Conservation (phyloP, 2,113 vertebrate species). For the Gnathonemus echidnorhynchus region DNA sequence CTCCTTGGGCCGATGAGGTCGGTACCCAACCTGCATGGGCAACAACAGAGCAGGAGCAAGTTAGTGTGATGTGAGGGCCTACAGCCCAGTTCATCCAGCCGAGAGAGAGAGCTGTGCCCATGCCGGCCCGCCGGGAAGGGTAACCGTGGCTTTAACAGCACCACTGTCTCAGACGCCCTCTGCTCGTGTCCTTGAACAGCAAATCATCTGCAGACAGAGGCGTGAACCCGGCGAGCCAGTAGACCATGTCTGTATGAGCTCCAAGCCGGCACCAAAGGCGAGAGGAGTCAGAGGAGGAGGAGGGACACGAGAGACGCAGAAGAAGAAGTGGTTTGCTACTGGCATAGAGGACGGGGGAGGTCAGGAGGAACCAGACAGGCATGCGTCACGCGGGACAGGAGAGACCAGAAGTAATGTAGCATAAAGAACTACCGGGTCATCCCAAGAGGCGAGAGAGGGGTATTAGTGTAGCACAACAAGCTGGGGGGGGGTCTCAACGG, state of each 20-base stretch:
- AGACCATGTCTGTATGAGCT: not conserved
- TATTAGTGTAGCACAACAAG: not conserved
- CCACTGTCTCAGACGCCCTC: not conserved
- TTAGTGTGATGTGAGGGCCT: not conserved
- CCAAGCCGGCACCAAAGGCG: not conserved
- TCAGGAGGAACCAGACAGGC: not conserved
- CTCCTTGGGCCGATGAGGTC: slow-evolving; percentile 76
- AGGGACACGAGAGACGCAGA: not conserved
- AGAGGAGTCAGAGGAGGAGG: not conserved
- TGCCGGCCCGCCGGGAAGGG: not conserved
- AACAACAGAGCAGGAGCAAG: not conserved
- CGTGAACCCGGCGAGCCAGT: not conserved
- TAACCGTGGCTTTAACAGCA: not conserved
- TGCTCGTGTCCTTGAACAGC: not conserved
- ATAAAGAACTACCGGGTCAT: not conserved
- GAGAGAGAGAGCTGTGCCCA: not conserved
- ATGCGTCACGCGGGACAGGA: not conserved
- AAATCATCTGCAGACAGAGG: not conserved
- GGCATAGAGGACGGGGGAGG: not conserved
- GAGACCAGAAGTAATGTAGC: not conserved
- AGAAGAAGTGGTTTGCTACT: not conserved
- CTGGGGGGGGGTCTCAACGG: not conserved
- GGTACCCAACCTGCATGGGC: slow-evolving; percentile 64
- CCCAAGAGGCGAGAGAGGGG: not conserved
- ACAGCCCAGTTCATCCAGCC: not conserved